Base-by-base conservation (phyloP, 2,113 vertebrate genomes). In the Apteryx owenii region DNA sequence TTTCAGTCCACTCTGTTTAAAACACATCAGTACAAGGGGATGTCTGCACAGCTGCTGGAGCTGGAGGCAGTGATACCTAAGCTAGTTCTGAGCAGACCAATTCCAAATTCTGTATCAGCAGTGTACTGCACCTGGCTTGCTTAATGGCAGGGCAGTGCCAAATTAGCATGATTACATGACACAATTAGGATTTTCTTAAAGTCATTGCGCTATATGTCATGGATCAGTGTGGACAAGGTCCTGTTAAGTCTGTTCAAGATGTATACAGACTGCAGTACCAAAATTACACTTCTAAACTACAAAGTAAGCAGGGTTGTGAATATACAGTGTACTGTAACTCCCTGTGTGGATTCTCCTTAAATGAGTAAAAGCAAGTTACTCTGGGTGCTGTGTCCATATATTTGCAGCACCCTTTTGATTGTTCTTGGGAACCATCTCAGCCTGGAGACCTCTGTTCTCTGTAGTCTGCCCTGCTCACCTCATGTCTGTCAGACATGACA, bases 1-100 rank as follows among this genome's bases (percentile, higher is more conserved):
- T 94, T 91, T 85, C 33, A 56, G 53, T 50, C 54, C 72, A 10
- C 71, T 93, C 85, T 85, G 62, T 62, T 86, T 96, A 86, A 95
- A 88, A 92, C 53, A n/a, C 50, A 28, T 81, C 36, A 90, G 28
- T 85, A 25, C 26, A 70, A 69, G 15, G 23, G 12, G 17, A 50
- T 75, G 36, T 12, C n/a, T 84, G 22, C 51, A 48, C 10, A 64
- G 44, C 31, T 31, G 26, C 12, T 33, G 79, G 53, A 64, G 33
- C 8, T 33, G 33, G 46, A 89, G 31, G 8, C 73, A 28, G 14
- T n/a, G 62, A 31, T 61, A 40, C 1, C 1, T 78, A 77, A 42
- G 25, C 12, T 70, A 69, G 23, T 26, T 62, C 54, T 84, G 77
- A 42, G 62, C 29, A 78, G 68, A 77, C 28, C 36, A 73, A 86